phyloP scores from a whole-genome alignment of 2,888 invertebrate species.

The Conus canariensis region DNA sequence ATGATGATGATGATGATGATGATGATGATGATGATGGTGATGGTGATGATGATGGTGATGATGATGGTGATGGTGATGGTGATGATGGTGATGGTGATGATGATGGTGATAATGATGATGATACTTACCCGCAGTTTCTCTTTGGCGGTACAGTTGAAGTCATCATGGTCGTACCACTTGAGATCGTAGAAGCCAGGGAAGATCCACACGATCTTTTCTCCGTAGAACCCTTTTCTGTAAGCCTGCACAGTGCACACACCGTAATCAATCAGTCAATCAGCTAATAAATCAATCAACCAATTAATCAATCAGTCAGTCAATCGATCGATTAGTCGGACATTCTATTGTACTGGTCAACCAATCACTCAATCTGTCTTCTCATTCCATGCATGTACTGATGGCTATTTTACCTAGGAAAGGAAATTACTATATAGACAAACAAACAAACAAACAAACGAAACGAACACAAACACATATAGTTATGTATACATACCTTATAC shows the following conservation, averaged over 20 bases:
- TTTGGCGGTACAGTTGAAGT: constrained; percentile 45
- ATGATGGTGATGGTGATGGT: not conserved
- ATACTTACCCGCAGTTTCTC: constrained; percentile 44
- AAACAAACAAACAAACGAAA: too few species aligned
- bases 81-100: not conserved
- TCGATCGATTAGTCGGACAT: too few species aligned
- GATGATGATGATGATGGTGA: constrained; percentile 1
- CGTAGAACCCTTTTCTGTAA: constrained; percentile 40
- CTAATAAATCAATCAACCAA: too few species aligned
- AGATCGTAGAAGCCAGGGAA: constrained; percentile 50
- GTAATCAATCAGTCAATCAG: too few species aligned
- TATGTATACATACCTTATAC: too few species aligned
- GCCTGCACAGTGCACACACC: constrained; percentile 28
- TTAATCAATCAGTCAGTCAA: too few species aligned
- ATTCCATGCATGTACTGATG: too few species aligned
- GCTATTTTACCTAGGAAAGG: too few species aligned
- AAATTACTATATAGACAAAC: too few species aligned
- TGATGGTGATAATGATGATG: not conserved
- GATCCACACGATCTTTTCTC: constrained; percentile 51
- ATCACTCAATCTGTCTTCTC: too few species aligned
- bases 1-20: not conserved
- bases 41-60: not conserved
- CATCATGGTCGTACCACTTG: constrained; percentile 43
- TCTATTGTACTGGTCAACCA: too few species aligned
- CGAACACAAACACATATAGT: too few species aligned